phyloP scores from a whole-genome alignment of 2,797 vertebrate species.

The Lithobates sylvaticus region DNA sequence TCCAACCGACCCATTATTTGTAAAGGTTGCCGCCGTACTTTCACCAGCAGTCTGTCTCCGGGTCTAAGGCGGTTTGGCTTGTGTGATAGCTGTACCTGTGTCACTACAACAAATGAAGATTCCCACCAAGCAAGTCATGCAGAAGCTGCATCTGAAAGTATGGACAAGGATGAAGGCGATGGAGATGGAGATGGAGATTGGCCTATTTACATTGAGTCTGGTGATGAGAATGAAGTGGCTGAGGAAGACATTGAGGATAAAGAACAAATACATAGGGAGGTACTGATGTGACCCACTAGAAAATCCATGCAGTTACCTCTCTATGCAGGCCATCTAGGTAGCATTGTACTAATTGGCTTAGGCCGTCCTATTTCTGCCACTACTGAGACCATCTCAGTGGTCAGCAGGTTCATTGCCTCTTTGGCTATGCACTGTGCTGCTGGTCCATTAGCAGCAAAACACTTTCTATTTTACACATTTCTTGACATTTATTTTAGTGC shows the following conservation, averaged over 20 bases:
- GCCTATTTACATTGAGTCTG: constrained; percentile 94
- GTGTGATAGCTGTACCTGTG: constrained; percentile 93
- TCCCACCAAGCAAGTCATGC: constrained; percentile 78
- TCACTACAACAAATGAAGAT: constrained; percentile 88
- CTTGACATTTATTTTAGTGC: constrained; percentile 63
- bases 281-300: constrained; percentile 72
- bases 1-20: constrained; percentile 93
- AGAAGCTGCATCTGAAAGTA: constrained; percentile 79
- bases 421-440: constrained; percentile 27
- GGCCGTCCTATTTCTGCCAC: constrained; percentile 24
- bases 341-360: constrained; percentile 11
- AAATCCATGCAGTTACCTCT: background rate
- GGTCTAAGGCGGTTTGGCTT: constrained; percentile 90
- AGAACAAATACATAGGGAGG: constrained; percentile 76
- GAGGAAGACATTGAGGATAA: constrained; percentile 86
- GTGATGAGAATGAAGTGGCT: constrained; percentile 86
- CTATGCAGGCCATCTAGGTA: background rate
- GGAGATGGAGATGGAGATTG: constrained; percentile 79
- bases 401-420: constrained; percentile 7
- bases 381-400: background rate
- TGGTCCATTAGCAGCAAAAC: constrained; percentile 16
- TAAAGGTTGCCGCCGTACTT: constrained; percentile 92
- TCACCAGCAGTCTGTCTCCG: constrained; percentile 86
- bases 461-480: constrained; percentile 18
- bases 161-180: constrained; percentile 79